Conservation (phyloP, 2,113 vertebrate species). For the Sturnus vulgaris region DNA sequence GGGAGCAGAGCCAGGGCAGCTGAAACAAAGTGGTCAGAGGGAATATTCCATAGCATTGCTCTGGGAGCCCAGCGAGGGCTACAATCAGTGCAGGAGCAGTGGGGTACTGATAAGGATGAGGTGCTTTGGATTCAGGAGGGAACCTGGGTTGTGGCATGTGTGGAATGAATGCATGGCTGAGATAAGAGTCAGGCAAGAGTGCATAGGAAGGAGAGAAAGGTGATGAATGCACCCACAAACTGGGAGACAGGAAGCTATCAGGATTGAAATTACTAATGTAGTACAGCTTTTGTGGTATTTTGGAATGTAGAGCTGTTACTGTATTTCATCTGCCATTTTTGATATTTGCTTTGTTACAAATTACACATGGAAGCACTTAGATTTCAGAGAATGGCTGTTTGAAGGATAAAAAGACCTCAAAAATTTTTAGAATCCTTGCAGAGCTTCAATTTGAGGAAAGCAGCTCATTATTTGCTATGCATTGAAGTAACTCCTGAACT, state of each 20-base stretch:
- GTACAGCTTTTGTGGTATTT: not conserved
- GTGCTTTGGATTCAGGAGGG: not conserved
- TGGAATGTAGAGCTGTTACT: not conserved
- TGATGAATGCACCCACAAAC: accelerated
- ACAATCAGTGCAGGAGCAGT: not conserved
- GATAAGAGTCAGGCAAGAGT: not conserved
- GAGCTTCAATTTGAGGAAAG: not conserved
- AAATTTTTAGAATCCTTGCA: not conserved
- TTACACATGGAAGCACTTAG: not conserved
- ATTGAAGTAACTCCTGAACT: not conserved
- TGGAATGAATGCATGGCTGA: not conserved
- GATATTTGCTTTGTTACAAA: not conserved
- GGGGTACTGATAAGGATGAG: not conserved
- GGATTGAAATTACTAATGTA: not conserved
- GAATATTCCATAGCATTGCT: not conserved
- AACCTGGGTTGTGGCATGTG: not conserved
- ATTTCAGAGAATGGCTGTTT: not conserved
- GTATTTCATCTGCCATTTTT: not conserved
- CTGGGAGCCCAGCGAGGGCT: not conserved
- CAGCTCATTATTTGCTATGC: not conserved
- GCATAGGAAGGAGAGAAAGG: not conserved
- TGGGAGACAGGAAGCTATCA: not conserved
- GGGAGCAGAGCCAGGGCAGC: not conserved
- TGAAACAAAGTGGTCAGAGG: not conserved
- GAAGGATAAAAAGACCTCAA: not conserved